Evolutionary conservation across 2,797 vertebrate species (phyloP).

Genomic region (Pteronotus mesoamericanus): DNA sequence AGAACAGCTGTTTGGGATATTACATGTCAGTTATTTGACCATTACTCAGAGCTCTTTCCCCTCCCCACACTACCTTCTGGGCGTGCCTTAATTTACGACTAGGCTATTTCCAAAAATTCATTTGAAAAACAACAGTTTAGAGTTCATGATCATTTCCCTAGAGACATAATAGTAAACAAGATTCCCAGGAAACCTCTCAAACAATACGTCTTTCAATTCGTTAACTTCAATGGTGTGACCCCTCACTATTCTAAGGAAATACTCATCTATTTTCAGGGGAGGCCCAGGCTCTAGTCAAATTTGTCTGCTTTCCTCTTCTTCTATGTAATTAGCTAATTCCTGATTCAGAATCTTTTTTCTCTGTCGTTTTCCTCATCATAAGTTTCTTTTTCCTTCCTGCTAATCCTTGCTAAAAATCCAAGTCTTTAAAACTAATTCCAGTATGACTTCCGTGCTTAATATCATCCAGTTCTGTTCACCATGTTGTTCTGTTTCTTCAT

Average conservation of each 20-base stretch:
- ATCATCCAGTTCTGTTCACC: not conserved
- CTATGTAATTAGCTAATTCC: constrained; percentile 22
- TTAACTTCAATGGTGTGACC: not conserved
- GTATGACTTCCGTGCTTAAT: not conserved
- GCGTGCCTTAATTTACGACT: not conserved
- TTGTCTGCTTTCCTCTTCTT: constrained; percentile 47
- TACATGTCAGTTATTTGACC: not conserved
- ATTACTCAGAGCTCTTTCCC: not conserved
- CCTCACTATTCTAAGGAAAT: not conserved
- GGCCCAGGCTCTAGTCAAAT: constrained; percentile 26
- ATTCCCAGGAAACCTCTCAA: not conserved
- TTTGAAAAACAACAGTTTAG: constrained; percentile 3
- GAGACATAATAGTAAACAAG: not conserved
- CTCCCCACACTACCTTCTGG: not conserved
- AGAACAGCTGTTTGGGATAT: constrained; percentile 13
- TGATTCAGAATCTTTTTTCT: constrained; percentile 41
- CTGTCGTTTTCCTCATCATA: constrained; percentile 41
- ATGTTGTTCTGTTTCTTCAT: not conserved
- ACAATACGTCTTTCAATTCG: not conserved
- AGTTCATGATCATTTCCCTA: not conserved
- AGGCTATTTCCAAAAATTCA: constrained; percentile 33
- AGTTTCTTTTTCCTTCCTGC: not conserved
- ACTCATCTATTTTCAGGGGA: constrained; percentile 7
- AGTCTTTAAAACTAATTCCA: constrained; percentile 28
- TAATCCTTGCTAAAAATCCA: not conserved